A percentile compares a stretch with the other conserved stretches of the same genome.
Evolutionary conservation across 1,140 invertebrate genomes (phyloP).

Genomic region (Theocolax elegans): DNA sequence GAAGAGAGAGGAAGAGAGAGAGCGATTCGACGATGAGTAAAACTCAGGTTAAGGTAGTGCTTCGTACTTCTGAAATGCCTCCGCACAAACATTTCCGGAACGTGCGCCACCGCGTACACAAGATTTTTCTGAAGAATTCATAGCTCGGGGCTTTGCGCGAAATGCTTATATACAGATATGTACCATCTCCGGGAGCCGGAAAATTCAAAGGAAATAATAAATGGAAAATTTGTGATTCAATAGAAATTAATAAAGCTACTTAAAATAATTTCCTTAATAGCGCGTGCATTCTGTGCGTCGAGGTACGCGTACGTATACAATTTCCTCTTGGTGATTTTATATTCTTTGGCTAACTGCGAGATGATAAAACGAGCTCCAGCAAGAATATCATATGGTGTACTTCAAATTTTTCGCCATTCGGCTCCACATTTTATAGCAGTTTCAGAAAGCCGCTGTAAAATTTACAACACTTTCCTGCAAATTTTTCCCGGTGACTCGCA

Average conservation of each 20-base stretch:
- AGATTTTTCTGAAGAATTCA: constrained; percentile 36
- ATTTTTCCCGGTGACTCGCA: background rate
- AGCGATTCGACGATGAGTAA: constrained; percentile 30
- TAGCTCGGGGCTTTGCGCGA: constrained; percentile 14
- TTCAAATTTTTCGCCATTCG: background rate
- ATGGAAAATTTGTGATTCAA: background rate
- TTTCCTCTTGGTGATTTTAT: background rate
- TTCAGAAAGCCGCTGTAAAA: constrained; percentile 9
- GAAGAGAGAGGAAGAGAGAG: background rate
- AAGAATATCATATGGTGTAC: background rate
- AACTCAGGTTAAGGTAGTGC: constrained; percentile 23
- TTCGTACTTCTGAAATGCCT: constrained; percentile 31
- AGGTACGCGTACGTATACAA: too few species aligned
- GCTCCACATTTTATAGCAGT: constrained; percentile 7
- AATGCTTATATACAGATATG: constrained; percentile 6
- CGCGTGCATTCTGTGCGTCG: too few species aligned
- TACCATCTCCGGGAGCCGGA: background rate
- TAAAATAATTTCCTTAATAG: too few species aligned
- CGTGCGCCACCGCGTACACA: constrained; percentile 5
- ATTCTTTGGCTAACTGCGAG: background rate
- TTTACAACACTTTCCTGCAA: background rate
- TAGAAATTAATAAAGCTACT: background rate
- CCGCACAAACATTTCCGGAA: constrained; percentile 30
- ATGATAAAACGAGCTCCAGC: background rate
- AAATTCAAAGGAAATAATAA: constrained; percentile 22